Evolutionary conservation across 2,113 vertebrate genomes (phyloP).

Genomic region (Chroicocephalus ridibundus): DNA sequence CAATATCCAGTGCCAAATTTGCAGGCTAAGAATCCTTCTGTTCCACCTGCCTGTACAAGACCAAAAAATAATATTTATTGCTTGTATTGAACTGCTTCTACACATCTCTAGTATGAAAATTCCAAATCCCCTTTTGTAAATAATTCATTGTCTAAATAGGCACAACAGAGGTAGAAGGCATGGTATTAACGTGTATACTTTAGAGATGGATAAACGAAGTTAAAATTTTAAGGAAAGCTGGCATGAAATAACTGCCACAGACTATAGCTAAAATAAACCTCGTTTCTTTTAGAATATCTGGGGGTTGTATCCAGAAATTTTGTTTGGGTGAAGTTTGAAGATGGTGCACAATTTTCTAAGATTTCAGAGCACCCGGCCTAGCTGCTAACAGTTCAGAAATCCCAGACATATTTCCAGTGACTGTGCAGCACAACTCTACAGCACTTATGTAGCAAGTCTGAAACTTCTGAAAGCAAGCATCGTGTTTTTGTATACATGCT

Average conservation of each 20-base stretch:
- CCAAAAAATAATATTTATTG: not conserved
- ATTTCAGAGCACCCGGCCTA: not conserved
- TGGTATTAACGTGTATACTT: not conserved
- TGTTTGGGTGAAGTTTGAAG: not conserved
- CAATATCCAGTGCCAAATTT: not conserved
- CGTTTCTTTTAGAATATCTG: not conserved
- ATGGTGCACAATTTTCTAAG: not conserved
- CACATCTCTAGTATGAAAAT: not conserved
- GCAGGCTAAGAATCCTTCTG: conserved; percentile 10
- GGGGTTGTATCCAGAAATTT: not conserved
- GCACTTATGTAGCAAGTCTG: not conserved
- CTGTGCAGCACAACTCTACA: not conserved
- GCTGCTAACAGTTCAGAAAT: not conserved
- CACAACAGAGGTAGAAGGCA: not conserved
- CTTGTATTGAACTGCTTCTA: not conserved
- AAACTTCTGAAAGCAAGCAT: not conserved
- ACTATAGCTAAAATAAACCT: not conserved
- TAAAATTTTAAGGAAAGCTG: not conserved
- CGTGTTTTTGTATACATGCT: not conserved
- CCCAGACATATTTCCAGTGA: not conserved
- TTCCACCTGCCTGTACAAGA: not conserved
- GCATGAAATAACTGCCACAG: not conserved
- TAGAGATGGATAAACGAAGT: not conserved
- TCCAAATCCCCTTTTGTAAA: not conserved
- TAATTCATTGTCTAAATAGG: not conserved